These are phyloP conservation scores for Dicranocentrus wangi DNA, from an alignment of 2,888 invertebrate species.

Conservation along the genomic window DNA sequence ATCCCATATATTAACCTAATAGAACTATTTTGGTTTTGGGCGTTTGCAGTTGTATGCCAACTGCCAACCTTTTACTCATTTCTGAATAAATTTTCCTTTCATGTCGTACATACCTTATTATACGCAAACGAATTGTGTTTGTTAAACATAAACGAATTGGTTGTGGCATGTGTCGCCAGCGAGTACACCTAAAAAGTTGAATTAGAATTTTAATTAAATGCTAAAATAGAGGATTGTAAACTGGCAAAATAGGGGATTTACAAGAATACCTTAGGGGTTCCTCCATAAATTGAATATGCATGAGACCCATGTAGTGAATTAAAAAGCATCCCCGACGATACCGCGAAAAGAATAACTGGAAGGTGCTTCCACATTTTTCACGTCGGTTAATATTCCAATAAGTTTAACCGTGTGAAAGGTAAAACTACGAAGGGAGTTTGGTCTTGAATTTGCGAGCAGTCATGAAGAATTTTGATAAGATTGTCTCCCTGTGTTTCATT, in stretches of 20 bases:
- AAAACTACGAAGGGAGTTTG: too few relatives aligned
- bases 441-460: too few relatives aligned
- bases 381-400: too few relatives aligned
- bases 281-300: neutral
- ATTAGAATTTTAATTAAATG: neutral
- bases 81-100: neutral
- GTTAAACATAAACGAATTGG: slow-evolving; percentile 18
- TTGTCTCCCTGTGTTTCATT: too few relatives aligned
- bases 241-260: neutral
- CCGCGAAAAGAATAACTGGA: neutral
- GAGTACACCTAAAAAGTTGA: slow-evolving; percentile 5
- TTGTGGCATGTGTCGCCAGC: slow-evolving; percentile 30
- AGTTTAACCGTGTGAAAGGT: too few relatives aligned
- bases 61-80: neutral
- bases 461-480: too few relatives aligned
- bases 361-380: too few relatives aligned
- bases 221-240: neutral
- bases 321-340: neutral
- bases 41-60: neutral
- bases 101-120: neutral
- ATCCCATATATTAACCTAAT: neutral
- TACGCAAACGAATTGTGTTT: slow-evolving; percentile 13
- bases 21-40: neutral
- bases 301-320: neutral
- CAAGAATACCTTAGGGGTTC: neutral